Evolutionary conservation across 1,140 invertebrate genomes (phyloP), one percentile per base, ranked within the genome.

Genomic region (Hormaphis cornu): DNA sequence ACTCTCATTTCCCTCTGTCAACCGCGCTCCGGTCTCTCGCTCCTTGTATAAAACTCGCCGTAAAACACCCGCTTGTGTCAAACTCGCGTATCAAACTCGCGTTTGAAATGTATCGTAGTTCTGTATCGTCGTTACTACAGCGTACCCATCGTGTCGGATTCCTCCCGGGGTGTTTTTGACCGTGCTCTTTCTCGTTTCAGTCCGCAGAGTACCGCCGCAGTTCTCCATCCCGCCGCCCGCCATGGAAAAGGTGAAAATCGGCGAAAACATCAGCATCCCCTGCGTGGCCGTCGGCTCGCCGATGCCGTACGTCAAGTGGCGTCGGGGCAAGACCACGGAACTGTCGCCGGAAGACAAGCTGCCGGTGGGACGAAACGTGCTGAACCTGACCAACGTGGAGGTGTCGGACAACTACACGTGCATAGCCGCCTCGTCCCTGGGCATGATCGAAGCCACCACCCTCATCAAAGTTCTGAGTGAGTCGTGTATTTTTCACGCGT

Each of bases 351-450:
- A 92, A 77, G 89, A 93, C 77, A 86, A 91, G 72, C 84, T 91
- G 44, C 89, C 89, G 0, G 85, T 92, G 14, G 90, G 90, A 0
- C 84, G 84, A 50, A 98, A 97, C 81, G 87, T 95, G 12, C 71
- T 99, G 20, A 83, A 86, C 70, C 77, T 98, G 72, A 87, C 83
- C 14, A 87, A 95, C 75, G 91, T 98, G 44, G 84, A 89, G 72
- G 89, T 96, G 76, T 92, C 92, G 0, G 91, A 89, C 8, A 98
- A 97, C 80, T 98, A 96, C 81, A 98, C 95, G 0, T 98, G 96
- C 77, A 88, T 95, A 40, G 96, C 96, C 0, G 86, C 89, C n/a
- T 96, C 92, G 72, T 91, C 91, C 4, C 83, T 97, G 18, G 95
- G 95, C 16, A 87, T 90, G 73, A 95, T 97, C 58, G 92, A 97